These are phyloP conservation scores for Pseudococcus jackbeardsleyi DNA, from an alignment of 2,888 invertebrate species.

Conservation along the genomic window DNA sequence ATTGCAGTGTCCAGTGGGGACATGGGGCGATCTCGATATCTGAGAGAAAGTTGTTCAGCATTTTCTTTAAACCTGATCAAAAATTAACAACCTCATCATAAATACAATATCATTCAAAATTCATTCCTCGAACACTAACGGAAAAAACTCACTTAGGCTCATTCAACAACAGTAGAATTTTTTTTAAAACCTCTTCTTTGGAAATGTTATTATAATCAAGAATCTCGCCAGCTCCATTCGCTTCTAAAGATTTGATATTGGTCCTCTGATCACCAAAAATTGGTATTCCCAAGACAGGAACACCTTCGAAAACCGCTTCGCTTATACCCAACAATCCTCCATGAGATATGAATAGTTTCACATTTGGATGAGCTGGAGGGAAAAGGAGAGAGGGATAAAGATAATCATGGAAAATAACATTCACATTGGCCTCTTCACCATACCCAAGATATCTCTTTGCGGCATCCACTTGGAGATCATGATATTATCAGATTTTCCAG, in stretches of 20 bases:
- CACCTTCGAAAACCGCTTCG: conserved; percentile 71
- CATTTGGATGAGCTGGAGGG: conserved; percentile 71
- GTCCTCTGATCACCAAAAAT: conserved; percentile 67
- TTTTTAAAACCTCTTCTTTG: conserved; percentile 73
- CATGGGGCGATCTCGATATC: conserved; percentile 73
- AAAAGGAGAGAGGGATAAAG: too few species aligned
- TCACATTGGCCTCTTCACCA: too few species aligned
- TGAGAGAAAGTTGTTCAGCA: conserved; percentile 66
- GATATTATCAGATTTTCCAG: too few species aligned
- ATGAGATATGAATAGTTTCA: conserved; percentile 73
- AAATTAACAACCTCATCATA: too few species aligned
- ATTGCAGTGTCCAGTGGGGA: conserved; percentile 75
- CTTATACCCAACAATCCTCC: conserved; percentile 73
- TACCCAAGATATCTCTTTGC: too few species aligned
- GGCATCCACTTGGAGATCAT: too few species aligned
- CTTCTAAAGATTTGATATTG: conserved; percentile 66
- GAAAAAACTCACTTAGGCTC: conserved; percentile 58
- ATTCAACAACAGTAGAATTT: conserved; percentile 73
- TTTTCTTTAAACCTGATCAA: conserved; percentile 66
- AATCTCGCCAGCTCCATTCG: conserved; percentile 66
- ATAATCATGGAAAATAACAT: too few species aligned
- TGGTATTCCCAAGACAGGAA: conserved; percentile 69
- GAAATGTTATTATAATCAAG: conserved; percentile 71
- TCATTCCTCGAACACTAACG: too few species aligned
- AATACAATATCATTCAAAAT: too few species aligned